Conservation (phyloP, 2,888 invertebrate genomes). For the Drosophila neotestacea region DNA sequence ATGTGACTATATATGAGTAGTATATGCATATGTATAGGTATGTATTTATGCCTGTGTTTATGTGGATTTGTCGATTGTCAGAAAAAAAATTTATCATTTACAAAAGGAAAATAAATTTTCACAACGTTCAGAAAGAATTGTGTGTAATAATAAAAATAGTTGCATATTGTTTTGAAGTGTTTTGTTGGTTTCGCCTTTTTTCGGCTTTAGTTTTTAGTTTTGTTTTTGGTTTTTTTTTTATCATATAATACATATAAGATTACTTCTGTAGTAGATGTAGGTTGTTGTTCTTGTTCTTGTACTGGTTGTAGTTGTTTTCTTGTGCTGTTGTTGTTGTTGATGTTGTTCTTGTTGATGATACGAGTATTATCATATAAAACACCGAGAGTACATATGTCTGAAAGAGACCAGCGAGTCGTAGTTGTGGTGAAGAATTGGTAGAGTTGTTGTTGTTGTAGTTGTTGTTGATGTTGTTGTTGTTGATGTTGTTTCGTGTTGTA, state of each 20-base stretch:
- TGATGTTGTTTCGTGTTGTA: constrained; percentile 52
- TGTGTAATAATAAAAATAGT: constrained; percentile 39
- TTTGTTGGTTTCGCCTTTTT: constrained; percentile 27
- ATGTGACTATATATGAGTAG: constrained; percentile 38
- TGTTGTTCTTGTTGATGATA: constrained; percentile 58
- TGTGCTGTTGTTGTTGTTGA: constrained; percentile 63
- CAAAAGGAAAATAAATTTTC: constrained; percentile 39
- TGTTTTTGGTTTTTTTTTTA: constrained; percentile 8
- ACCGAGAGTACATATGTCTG: constrained; percentile 76
- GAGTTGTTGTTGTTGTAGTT: constrained; percentile 56
- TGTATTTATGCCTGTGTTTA: constrained; percentile 21
- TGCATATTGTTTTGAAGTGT: constrained; percentile 31
- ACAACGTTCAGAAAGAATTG: constrained; percentile 62
- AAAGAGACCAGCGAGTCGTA: constrained; percentile 70
- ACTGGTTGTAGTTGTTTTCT: constrained; percentile 45
- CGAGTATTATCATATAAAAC: constrained; percentile 63
- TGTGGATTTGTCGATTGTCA: constrained; percentile 21
- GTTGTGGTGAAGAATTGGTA: constrained; percentile 58
- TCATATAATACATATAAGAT: constrained; percentile 53
- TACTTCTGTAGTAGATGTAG: constrained; percentile 65
- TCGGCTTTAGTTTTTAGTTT: constrained; percentile 23
- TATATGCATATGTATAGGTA: constrained; percentile 24
- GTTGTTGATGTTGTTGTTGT: constrained; percentile 52
- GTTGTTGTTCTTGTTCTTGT: constrained; percentile 59
- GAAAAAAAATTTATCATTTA: constrained; percentile 39